A percentile compares a stretch with the other conserved stretches of the same genome.
These are phyloP conservation scores for Spheniscus humboldti DNA, from an alignment of 2,797 vertebrate genomes.

Conservation along the genomic window DNA sequence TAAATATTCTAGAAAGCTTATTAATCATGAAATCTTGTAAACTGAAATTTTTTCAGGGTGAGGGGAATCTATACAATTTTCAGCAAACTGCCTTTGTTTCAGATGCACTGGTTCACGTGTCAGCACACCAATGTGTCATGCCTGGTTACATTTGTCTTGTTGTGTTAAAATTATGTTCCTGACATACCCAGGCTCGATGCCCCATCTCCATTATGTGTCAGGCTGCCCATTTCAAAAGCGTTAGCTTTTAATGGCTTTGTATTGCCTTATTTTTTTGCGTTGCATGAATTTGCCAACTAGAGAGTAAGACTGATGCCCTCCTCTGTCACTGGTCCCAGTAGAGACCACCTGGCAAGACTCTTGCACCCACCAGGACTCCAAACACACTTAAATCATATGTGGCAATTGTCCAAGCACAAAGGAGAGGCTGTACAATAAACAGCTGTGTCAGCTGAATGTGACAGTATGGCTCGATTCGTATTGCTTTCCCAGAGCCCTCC, in stretches of 20 bases:
- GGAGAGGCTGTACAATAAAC: constrained; percentile 1
- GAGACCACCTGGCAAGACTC: background rate
- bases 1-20: constrained; percentile 38
- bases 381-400: background rate
- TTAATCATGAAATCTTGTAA: constrained; percentile 32
- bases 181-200: constrained; percentile 57
- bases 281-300: background rate
- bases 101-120: background rate
- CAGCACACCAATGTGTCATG: constrained; percentile 26
- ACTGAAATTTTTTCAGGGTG: background rate
- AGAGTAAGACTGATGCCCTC: background rate
- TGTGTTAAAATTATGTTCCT: constrained; percentile 63
- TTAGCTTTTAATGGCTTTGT: constrained; percentile 47
- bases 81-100: constrained; percentile 45
- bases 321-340: background rate
- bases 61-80: constrained; percentile 9
- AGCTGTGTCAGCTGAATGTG: constrained; percentile 10
- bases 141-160: constrained; percentile 70
- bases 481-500: background rate
- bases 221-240: constrained; percentile 40
- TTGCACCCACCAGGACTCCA: constrained; percentile 17
- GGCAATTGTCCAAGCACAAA: background rate
- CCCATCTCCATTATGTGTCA: constrained; percentile 39
- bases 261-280: background rate
- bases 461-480: background rate